Evolutionary conservation across 2,113 vertebrate genomes (phyloP).

Genomic region (Lanius collurio): DNA sequence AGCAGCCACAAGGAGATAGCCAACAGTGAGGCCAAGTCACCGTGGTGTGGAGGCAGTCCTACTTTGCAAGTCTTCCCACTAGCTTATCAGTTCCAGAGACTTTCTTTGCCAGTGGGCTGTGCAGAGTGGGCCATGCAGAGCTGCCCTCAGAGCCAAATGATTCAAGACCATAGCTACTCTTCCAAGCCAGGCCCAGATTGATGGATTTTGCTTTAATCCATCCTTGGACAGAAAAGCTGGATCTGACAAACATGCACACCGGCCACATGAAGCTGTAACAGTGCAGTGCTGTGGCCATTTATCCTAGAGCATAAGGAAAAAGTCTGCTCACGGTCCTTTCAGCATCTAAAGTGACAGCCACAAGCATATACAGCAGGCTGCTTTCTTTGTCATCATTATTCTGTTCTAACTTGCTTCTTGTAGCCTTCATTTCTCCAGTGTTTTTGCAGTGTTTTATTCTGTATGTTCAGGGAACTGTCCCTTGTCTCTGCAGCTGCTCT

Average conservation of each 20-base stretch:
- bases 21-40: background rate
- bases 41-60: slow-evolving; percentile 4
- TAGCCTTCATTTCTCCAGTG: background rate
- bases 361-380: background rate
- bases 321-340: background rate
- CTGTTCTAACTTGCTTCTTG: background rate
- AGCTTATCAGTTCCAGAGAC: background rate
- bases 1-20: background rate
- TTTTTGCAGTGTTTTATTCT: slow-evolving; percentile 19
- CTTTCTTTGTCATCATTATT: slow-evolving; percentile 16
- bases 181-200: background rate
- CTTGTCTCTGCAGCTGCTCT: slow-evolving; percentile 62
- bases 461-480: slow-evolving; percentile 11
- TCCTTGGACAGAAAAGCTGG: slow-evolving; percentile 27
- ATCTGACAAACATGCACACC: slow-evolving; percentile 17
- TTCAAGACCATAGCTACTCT: background rate
- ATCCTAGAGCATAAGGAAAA: slow-evolving; percentile 35
- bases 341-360: slow-evolving; percentile 31
- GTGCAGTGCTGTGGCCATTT: slow-evolving; percentile 16
- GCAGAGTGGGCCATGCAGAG: background rate
- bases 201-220: slow-evolving; percentile 37
- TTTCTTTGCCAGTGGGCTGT: background rate
- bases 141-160: background rate
- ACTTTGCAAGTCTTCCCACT: background rate
- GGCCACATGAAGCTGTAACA: background rate